Percentiles rank a stretch among this genome's conserved stretches.
Conservation (phyloP, 2,888 invertebrate species). For the Pammene aurita region DNA sequence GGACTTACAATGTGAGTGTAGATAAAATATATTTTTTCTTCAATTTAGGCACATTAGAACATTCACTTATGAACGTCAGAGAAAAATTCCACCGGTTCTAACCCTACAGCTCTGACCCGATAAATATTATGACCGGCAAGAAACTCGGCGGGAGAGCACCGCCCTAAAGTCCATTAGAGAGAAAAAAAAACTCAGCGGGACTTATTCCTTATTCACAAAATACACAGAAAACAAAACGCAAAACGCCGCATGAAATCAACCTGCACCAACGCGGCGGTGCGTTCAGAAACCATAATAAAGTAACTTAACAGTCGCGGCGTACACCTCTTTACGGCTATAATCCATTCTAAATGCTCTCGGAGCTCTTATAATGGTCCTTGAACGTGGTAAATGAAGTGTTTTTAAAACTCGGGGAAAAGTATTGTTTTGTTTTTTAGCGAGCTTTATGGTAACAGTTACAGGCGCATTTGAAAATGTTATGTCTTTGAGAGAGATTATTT, state of each 20-base stretch:
- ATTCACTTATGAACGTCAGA: too few relatives aligned
- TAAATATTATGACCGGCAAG: too few relatives aligned
- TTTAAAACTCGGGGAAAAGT: slow-evolving; percentile 20
- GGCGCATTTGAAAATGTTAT: slow-evolving; percentile 2
- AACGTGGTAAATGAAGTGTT: slow-evolving; percentile 49
- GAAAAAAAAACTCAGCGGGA: too few relatives aligned
- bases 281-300: slow-evolving; percentile 70
- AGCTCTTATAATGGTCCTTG: slow-evolving; percentile 60
- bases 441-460: slow-evolving; percentile 14
- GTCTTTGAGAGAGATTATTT: not conserved
- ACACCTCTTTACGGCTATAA: slow-evolving; percentile 72
- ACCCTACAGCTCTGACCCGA: too few relatives aligned
- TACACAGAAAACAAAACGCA: slow-evolving; percentile 14
- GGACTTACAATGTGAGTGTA: too few relatives aligned
- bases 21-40: too few relatives aligned
- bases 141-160: too few relatives aligned
- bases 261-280: slow-evolving; percentile 51
- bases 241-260: slow-evolving; percentile 34
- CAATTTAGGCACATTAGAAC: too few relatives aligned
- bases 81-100: too few relatives aligned
- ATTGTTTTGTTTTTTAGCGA: not conserved
- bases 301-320: slow-evolving; percentile 63
- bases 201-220: not conserved
- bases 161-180: too few relatives aligned
- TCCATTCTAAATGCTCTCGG: slow-evolving; percentile 68